Percentiles rank a stretch among this genome's conserved stretches.
phyloP scores from a whole-genome alignment of 2,797 vertebrate species.

The Paramormyrops hopkinsi region DNA sequence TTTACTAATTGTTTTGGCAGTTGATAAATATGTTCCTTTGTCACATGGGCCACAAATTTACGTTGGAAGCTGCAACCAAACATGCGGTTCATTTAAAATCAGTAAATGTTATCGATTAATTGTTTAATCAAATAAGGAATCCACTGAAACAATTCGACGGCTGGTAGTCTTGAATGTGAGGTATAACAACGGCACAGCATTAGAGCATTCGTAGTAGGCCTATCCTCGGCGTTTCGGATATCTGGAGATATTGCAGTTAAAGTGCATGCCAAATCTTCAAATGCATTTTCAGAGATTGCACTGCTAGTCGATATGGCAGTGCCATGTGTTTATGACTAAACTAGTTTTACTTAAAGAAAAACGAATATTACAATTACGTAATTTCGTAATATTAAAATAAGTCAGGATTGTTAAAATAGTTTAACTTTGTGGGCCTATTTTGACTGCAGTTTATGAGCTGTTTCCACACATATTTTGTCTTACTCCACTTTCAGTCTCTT shows the following conservation, averaged over 20 bases:
- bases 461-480: not conserved
- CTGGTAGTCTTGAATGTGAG: not conserved
- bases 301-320: not conserved
- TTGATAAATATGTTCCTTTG: not conserved
- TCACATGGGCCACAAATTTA: not conserved
- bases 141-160: not conserved
- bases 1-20: not conserved
- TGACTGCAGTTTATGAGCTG: not conserved
- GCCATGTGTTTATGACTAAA: not conserved
- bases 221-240: constrained; percentile 14
- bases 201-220: not conserved
- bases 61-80: not conserved
- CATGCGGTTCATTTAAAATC: not conserved
- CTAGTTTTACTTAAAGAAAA: not conserved
- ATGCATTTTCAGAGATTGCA: not conserved
- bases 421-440: not conserved
- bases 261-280: not conserved
- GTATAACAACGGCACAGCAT: constrained; percentile 23
- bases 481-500: not conserved
- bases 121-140: constrained; percentile 11
- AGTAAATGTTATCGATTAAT: not conserved
- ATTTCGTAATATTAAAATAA: not conserved
- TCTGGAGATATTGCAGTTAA: not conserved
- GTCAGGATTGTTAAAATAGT: not conserved
- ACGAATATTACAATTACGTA: not conserved